Evolutionary conservation across 2,888 invertebrate species (phyloP).

Genomic region (Cheilosia grossa): DNA sequence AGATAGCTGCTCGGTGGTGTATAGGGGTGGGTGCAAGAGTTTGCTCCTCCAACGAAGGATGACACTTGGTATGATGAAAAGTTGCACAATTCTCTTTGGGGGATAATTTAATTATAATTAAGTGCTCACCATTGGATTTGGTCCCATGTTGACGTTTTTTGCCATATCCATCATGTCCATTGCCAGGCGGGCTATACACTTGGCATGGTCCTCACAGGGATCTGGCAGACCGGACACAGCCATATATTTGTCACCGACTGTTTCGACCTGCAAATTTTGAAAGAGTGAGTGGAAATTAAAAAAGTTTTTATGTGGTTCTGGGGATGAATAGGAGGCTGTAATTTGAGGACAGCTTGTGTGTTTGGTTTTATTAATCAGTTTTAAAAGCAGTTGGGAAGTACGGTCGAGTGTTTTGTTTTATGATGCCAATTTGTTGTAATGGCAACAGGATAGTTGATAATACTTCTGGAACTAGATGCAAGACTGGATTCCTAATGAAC

Average conservation of each 20-base stretch:
- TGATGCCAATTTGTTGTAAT: too few relatives aligned
- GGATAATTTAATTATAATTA: slow-evolving; percentile 29
- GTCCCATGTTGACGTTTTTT: slow-evolving; percentile 93
- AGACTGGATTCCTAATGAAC: too few relatives aligned
- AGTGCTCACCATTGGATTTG: slow-evolving; percentile 91
- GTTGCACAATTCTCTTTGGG: slow-evolving; percentile 23
- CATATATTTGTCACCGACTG: slow-evolving; percentile 99
- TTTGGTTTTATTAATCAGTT: too few relatives aligned
- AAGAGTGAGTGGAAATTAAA: slow-evolving; percentile 14
- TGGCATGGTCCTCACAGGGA: slow-evolving; percentile 94
- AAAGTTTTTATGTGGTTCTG: too few relatives aligned
- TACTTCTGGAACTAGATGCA: too few relatives aligned
- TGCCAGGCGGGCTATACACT: slow-evolving; percentile 94
- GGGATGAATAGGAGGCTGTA: background rate
- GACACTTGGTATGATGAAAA: slow-evolving; percentile 5
- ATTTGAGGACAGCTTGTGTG: too few relatives aligned
- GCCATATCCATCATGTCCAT: slow-evolving; percentile 98
- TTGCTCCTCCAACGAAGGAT: background rate
- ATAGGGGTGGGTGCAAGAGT: background rate
- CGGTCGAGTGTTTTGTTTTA: too few relatives aligned
- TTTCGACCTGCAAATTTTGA: slow-evolving; percentile 90
- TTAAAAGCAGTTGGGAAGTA: too few relatives aligned
- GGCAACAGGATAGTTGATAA: too few relatives aligned
- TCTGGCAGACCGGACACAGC: slow-evolving; percentile 97
- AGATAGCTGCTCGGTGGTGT: slow-evolving; percentile 1